Evolutionary conservation across 2,888 invertebrate species (phyloP), one percentile per base, ranked within the genome.

Genomic region (Himalopsyche japonica): DNA sequence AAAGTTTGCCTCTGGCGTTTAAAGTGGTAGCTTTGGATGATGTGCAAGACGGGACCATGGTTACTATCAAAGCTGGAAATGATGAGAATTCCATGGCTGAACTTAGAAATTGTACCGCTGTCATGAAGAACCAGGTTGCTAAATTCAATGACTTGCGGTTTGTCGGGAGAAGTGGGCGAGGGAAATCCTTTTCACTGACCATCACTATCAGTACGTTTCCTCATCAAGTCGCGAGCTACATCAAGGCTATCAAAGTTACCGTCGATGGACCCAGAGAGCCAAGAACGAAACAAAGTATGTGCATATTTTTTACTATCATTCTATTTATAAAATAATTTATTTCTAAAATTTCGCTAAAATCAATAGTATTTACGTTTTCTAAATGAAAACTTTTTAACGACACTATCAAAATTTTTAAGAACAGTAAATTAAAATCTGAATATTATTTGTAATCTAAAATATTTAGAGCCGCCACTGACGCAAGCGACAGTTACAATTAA

Each of bases 211-310:
- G 95, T 89, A 93, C 95, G 24, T 93, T 94, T 87, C 92, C 92
- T 3, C 93, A 94, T 87, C 98, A 99, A 93, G 95, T 98, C 37
- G 97, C 98, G 80, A 96, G 97, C 5, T 99, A 99, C 91, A 95
- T 93, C 88, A 99, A 99, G 90, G 99, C 99, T 82, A 99, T 99
- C 91, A 99, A 99, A 94, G 99, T 99, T 83, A 99, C 99, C 30
- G 99, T 99, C 47, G 99, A 99, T 89, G 99, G 99, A 88, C 99
- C 99, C 0, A 93, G 99, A 89, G 99, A 99, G 92, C 99, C 99
- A 20, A 93, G 99, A 91, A 98, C 98, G 88, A 98, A 98, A 92
- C 97, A 97, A 93, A 97, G 98, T 98, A 94, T 97, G 98, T 95
- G 34, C 70, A 20, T 48, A 20, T n/a, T n/a, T 79, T 47, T 79